Conservation (phyloP, 2,888 invertebrate genomes). For the Archaeoteleia sp. region DNA sequence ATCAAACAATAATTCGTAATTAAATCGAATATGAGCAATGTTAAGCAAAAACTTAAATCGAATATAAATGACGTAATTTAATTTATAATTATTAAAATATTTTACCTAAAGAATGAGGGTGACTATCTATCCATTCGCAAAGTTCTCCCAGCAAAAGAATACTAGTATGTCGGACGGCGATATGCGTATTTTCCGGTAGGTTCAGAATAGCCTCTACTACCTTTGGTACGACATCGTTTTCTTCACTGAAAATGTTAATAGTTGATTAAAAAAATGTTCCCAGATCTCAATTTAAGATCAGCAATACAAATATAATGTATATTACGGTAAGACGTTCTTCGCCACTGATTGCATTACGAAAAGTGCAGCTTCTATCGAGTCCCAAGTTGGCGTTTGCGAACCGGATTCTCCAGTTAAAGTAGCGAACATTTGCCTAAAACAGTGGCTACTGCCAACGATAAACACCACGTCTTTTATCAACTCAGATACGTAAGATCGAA, state of each 20-base stretch:
- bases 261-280: slow-evolving; percentile 9
- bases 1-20: too few relatives aligned
- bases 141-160: slow-evolving; percentile 91
- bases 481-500: slow-evolving; percentile 91
- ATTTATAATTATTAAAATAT: slow-evolving; percentile 10
- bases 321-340: slow-evolving; percentile 95
- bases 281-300: slow-evolving; percentile 2
- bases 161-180: slow-evolving; percentile 92
- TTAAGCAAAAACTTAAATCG: too few relatives aligned
- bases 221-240: slow-evolving; percentile 93
- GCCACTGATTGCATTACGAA: slow-evolving; percentile 97
- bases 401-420: slow-evolving; percentile 76
- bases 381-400: slow-evolving; percentile 84
- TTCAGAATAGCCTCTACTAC: slow-evolving; percentile 93
- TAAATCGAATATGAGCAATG: too few relatives aligned
- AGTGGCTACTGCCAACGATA: slow-evolving; percentile 93
- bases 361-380: slow-evolving; percentile 93
- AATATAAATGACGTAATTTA: slow-evolving; percentile 10
- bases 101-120: slow-evolving; percentile 84
- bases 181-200: slow-evolving; percentile 87
- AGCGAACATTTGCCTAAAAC: slow-evolving; percentile 93
- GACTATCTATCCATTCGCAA: slow-evolving; percentile 95
- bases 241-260: slow-evolving; percentile 85
- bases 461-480: slow-evolving; percentile 97
- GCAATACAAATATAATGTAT: slow-evolving; percentile 11